Percentiles rank a stretch among this genome's conserved stretches.
phyloP scores from a whole-genome alignment of 2,113 vertebrate species.

The Ardeotis arabs region DNA sequence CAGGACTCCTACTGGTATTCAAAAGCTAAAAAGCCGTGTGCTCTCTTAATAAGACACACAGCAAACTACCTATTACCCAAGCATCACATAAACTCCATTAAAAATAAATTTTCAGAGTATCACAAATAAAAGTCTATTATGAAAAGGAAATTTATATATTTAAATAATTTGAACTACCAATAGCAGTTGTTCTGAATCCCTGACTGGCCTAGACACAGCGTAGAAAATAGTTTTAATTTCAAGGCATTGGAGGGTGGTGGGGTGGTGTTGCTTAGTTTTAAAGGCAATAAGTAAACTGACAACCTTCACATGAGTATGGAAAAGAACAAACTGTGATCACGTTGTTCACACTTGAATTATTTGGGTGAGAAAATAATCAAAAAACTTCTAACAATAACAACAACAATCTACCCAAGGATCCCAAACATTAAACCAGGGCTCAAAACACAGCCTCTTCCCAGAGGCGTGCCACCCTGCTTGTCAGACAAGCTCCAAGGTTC shows the following conservation, averaged over 20 bases:
- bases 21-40: background rate
- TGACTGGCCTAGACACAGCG: background rate
- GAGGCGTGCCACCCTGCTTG: background rate
- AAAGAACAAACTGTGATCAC: accelerated
- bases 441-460: background rate
- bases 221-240: background rate
- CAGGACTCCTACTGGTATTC: background rate
- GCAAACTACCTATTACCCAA: background rate
- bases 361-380: background rate
- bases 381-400: background rate
- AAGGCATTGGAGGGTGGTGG: background rate
- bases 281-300: background rate
- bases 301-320: accelerated
- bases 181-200: background rate
- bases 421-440: background rate
- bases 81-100: accelerated
- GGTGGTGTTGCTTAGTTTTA: background rate
- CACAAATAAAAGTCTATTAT: background rate
- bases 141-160: accelerated
- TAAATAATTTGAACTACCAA: background rate
- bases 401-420: too few species aligned
- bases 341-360: background rate
- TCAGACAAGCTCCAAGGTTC: background rate
- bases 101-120: background rate
- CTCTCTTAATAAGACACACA: background rate